phyloP scores from a whole-genome alignment of 2,888 invertebrate genomes.

The Phytoseiulus persimilis region DNA sequence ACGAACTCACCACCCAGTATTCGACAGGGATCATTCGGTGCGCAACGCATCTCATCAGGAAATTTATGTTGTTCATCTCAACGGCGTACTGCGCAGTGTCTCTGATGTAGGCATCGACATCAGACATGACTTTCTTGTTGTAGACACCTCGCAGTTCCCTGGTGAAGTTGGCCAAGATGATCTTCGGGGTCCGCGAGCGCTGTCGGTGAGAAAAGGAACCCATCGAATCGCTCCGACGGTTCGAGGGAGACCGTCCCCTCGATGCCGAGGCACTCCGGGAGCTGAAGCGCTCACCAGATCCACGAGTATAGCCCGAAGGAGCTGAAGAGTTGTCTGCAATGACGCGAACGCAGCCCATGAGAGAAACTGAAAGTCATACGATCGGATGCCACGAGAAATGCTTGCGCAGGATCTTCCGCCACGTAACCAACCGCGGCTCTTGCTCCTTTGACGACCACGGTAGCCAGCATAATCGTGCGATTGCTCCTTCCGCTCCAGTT shows the following conservation, averaged over 20 bases:
- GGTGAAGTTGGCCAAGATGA: neutral
- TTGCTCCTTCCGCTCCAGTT: neutral
- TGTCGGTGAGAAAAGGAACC: neutral
- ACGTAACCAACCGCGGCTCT: neutral
- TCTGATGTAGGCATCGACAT: neutral
- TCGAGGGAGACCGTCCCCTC: neutral
- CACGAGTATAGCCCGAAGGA: neutral
- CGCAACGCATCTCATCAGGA: neutral
- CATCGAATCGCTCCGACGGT: neutral
- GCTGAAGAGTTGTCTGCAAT: neutral
- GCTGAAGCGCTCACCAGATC: neutral
- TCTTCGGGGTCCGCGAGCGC: neutral
- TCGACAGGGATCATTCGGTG: neutral
- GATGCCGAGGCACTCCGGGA: neutral
- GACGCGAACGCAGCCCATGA: neutral
- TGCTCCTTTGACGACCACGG: neutral
- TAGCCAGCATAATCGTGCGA: neutral
- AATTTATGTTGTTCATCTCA: neutral
- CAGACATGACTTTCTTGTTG: neutral
- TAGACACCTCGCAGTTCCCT: neutral
- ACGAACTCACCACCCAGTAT: neutral
- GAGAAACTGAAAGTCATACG: neutral
- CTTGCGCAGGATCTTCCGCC: neutral
- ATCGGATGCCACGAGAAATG: neutral
- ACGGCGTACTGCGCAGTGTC: neutral